Evolutionary conservation across 2,797 vertebrate species (phyloP), one percentile per base, ranked within the genome.

Genomic region (Neomorphus geoffroyi): DNA sequence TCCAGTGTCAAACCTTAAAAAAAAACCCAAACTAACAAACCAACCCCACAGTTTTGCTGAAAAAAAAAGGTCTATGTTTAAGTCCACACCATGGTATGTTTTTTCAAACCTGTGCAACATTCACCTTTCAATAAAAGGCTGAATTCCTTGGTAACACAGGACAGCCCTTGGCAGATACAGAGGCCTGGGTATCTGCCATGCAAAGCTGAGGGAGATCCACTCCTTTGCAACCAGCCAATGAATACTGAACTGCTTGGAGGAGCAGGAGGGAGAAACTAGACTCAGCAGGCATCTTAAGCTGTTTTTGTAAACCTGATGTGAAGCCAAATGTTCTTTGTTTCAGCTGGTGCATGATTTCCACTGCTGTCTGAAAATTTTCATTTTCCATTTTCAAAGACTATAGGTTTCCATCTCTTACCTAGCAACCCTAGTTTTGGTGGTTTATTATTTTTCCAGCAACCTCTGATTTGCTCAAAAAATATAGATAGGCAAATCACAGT

Each of bases 341-440:
- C 30, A n/a, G 61, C 32, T 87, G 81, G 94, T 41, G 43, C 74
- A 46, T 62, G 80, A 18, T 94, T 96, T 96, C 90, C 93, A 66
- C 65, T 62, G 32, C 61, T 80, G 22, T 81, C 82, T 84, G 75
- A 92, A 92, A 50, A 24, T 71, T 89, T 86, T 90, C 22, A 5
- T 86, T 96, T 96, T 96, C 80, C 88, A 72, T 90, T 97, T 94
- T 84, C 9, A 24, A 92, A 87, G 46, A 35, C 67, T 64, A 11
- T 4, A 96, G 67, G 74, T 95, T 95, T 96, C 83, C 73, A 92
- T 77, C 53, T 94, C 30, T 65, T 85, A 85, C 58, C 51, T 61
- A 87, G 67, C 46, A 86, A 80, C 32, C 33, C 39, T 41, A 41
- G 9, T 62, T 90, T 92, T 9, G 0, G 65, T 69, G 37, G 32